phyloP scores from a whole-genome alignment of 2,888 invertebrate genomes.

The Xylota sylvarum region DNA sequence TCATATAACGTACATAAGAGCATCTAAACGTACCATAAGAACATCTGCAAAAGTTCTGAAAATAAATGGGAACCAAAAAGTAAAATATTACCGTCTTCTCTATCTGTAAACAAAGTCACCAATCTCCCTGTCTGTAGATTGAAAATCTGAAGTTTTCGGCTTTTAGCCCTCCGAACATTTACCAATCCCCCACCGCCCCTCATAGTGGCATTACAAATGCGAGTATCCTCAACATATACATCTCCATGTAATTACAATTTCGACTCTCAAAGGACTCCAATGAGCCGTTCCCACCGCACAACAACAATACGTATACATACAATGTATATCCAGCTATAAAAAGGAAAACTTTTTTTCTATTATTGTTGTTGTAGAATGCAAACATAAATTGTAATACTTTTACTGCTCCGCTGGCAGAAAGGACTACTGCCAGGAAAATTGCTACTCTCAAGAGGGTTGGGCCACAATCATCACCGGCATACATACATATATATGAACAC shows the following conservation, averaged over 20 bases:
- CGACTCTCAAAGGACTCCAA: slow-evolving; percentile 60
- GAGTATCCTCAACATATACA: not conserved
- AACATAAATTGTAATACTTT: slow-evolving; percentile 70
- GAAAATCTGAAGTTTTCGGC: slow-evolving; percentile 48
- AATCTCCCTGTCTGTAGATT: slow-evolving; percentile 32
- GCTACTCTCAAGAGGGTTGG: slow-evolving; percentile 50
- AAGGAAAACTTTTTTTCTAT: slow-evolving; percentile 54
- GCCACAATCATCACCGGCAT: not conserved
- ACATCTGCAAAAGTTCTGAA: slow-evolving; percentile 48
- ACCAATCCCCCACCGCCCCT: slow-evolving; percentile 1
- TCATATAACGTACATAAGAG: not conserved
- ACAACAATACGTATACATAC: slow-evolving; percentile 13
- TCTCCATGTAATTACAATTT: slow-evolving; percentile 64
- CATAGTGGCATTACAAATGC: slow-evolving; percentile 11
- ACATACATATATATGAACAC: not conserved
- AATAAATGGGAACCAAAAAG: slow-evolving; percentile 28
- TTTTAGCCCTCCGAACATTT: not conserved
- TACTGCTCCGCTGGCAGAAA: slow-evolving; percentile 47
- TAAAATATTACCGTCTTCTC: slow-evolving; percentile 37
- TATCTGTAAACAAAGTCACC: slow-evolving; percentile 46
- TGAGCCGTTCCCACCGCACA: slow-evolving; percentile 45
- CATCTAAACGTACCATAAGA: not conserved
- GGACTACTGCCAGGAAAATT: slow-evolving; percentile 54
- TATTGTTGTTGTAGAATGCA: slow-evolving; percentile 57
- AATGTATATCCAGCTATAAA: slow-evolving; percentile 36